phyloP scores from a whole-genome alignment of 2,797 vertebrate genomes.

The Gymnoscopelus microlampas region DNA sequence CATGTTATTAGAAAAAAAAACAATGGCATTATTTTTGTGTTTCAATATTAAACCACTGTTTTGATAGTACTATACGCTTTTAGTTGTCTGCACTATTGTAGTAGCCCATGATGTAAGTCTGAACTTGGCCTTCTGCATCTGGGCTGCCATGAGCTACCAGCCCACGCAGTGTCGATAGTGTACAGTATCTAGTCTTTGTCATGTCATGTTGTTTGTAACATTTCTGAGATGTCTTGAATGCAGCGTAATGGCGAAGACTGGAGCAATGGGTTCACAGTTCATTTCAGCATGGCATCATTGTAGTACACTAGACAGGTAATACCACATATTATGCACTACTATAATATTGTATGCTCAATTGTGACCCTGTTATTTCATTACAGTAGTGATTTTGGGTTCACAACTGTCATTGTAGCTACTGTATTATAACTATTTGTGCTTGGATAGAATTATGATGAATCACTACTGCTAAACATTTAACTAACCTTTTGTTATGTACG shows the following conservation, averaged over 20 bases:
- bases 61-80: slow-evolving; percentile 9
- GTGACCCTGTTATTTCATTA: slow-evolving; percentile 17
- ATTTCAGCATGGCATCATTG: slow-evolving; percentile 19
- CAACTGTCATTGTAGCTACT: slow-evolving; percentile 4
- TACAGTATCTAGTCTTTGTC: slow-evolving; percentile 15
- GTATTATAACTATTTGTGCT: too few species aligned
- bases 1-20: background rate
- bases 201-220: background rate
- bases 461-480: too few species aligned
- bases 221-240: slow-evolving; percentile 17
- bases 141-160: slow-evolving; percentile 7
- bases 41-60: slow-evolving; percentile 6
- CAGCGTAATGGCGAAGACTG: background rate
- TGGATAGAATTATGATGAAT: too few species aligned
- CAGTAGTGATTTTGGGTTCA: slow-evolving; percentile 9
- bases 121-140: slow-evolving; percentile 1
- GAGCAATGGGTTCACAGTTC: slow-evolving; percentile 1
- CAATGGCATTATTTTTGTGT: too few species aligned
- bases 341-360: slow-evolving; percentile 9
- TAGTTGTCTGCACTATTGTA: slow-evolving; percentile 18
- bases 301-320: slow-evolving; percentile 12
- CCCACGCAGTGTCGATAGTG: slow-evolving; percentile 11
- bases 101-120: background rate
- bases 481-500: too few species aligned
- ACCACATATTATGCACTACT: slow-evolving; percentile 8